phyloP scores from a whole-genome alignment of 2,888 invertebrate species.

The Idaea dimidiata region DNA sequence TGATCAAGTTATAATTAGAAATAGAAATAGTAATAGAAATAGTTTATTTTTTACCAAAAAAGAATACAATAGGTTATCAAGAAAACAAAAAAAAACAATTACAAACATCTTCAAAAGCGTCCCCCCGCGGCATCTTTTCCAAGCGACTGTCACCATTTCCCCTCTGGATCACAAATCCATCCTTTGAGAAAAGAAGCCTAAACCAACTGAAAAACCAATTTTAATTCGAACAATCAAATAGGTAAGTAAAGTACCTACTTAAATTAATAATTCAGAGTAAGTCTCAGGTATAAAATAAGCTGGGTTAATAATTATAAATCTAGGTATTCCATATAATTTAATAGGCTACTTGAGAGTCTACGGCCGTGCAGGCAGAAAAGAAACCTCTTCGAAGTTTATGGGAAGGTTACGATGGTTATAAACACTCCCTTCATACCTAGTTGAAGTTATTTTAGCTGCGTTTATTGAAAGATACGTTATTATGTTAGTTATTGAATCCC shows the following conservation, averaged over 20 bases:
- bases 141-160: no score
- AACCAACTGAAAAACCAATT: background rate
- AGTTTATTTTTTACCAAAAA: no score
- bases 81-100: no score
- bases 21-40: no score
- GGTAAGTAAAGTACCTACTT: background rate
- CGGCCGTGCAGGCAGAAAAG: background rate
- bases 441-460: background rate
- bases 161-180: no score
- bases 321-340: background rate
- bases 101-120: no score
- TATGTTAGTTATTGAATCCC: no score
- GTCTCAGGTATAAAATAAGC: background rate
- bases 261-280: background rate
- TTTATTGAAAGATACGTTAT: background rate
- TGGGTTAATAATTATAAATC: background rate
- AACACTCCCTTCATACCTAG: constrained; percentile 2
- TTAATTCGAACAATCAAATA: background rate
- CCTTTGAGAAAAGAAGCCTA: background rate
- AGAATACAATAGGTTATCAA: no score
- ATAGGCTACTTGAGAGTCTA: background rate
- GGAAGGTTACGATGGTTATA: background rate
- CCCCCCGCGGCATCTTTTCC: no score
- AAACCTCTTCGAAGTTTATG: background rate
- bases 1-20: no score